phyloP scores from a whole-genome alignment of 2,888 invertebrate genomes.

The Muscina levida region DNA sequence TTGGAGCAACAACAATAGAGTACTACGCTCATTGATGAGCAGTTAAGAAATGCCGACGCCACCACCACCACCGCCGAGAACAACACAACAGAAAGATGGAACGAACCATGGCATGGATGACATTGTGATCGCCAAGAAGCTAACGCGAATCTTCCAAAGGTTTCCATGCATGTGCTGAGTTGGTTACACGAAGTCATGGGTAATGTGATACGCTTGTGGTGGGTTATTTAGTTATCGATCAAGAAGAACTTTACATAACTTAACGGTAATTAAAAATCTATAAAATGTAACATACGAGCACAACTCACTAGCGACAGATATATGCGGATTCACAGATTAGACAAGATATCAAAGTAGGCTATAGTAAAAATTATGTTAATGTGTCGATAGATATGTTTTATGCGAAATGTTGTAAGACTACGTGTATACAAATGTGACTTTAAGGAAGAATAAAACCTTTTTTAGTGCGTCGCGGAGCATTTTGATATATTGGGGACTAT shows the following conservation, averaged over 20 bases:
- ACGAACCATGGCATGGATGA: constrained; percentile 8
- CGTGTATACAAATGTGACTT: no score
- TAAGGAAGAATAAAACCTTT: no score
- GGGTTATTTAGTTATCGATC: constrained; percentile 56
- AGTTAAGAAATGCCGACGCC: constrained; percentile 30
- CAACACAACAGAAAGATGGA: background rate
- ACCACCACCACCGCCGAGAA: background rate
- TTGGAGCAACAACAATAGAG: constrained; percentile 1
- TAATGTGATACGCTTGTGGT: constrained; percentile 76
- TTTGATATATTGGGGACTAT: no score
- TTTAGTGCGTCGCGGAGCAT: no score
- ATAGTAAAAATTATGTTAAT: no score
- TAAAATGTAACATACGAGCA: constrained; percentile 69
- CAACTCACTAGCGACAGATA: constrained; percentile 18
- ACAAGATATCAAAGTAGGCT: no score
- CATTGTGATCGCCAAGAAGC: no score
- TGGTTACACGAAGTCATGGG: constrained; percentile 56
- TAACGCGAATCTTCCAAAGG: constrained; percentile 45
- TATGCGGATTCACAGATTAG: no score
- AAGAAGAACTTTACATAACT: constrained; percentile 61
- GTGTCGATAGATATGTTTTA: no score
- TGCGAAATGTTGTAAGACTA: no score
- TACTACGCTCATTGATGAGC: background rate
- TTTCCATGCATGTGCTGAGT: constrained; percentile 52
- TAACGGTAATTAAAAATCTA: constrained; percentile 77